These are phyloP conservation scores for Zaprionus vittiger DNA, from an alignment of 1,140 invertebrate genomes.

Conservation along the genomic window DNA sequence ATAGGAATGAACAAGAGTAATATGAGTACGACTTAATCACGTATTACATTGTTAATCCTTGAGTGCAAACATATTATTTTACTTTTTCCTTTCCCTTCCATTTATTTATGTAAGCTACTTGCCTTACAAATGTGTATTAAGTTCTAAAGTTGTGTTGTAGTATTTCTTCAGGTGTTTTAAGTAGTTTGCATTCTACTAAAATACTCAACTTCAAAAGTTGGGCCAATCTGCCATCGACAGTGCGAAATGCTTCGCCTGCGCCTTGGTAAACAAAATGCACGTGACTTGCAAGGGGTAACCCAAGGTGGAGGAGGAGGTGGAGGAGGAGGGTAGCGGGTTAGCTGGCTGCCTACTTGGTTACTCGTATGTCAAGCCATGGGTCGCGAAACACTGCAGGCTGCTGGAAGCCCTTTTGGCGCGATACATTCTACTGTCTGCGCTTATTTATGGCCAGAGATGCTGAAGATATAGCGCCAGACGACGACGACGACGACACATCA, in stretches of 20 bases:
- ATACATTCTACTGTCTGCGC: conserved; percentile 76
- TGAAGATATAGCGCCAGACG: conserved; percentile 81
- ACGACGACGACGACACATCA: conserved; percentile 64
- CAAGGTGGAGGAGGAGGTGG: not conserved
- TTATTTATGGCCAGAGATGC: conserved; percentile 81
- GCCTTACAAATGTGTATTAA: not conserved
- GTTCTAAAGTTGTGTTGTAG: not conserved
- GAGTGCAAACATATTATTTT: no score
- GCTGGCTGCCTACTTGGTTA: conserved; percentile 39
- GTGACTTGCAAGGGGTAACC: conserved; percentile 15
- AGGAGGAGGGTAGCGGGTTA: not conserved
- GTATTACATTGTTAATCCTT: not conserved
- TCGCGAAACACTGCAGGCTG: not conserved
- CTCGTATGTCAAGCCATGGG: conserved; percentile 59
- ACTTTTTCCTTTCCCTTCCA: no score
- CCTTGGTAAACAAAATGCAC: conserved; percentile 23
- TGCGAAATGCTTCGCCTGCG: conserved; percentile 55
- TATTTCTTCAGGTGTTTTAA: conserved; percentile 4
- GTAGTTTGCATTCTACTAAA: conserved; percentile 34
- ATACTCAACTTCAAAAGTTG: conserved; percentile 22
- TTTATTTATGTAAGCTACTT: no score
- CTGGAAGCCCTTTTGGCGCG: conserved; percentile 47
- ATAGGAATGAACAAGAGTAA: no score
- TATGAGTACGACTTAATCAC: not conserved
- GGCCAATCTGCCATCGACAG: conserved; percentile 47